These are phyloP conservation scores for Escarpia spicata DNA, from an alignment of 2,888 invertebrate species.

Conservation along the genomic window DNA sequence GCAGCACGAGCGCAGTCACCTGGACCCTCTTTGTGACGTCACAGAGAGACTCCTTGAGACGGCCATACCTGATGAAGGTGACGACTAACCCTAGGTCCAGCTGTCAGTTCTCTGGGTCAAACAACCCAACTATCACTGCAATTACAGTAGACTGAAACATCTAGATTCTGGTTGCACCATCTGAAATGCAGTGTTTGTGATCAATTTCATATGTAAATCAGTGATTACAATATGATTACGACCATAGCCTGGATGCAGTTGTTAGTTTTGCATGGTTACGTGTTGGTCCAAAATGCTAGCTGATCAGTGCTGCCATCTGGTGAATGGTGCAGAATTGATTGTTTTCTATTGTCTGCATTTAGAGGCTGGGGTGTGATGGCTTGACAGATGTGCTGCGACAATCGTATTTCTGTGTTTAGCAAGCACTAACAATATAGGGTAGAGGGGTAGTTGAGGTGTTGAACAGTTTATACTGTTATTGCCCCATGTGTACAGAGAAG, in stretches of 20 bases:
- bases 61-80: conserved; percentile 60
- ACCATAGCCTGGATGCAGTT: background rate
- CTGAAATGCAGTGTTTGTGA: background rate
- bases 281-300: background rate
- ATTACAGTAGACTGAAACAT: background rate
- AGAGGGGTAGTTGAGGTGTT: background rate
- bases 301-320: background rate
- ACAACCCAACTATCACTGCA: background rate
- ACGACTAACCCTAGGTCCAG: conserved; percentile 25
- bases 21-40: conserved; percentile 49
- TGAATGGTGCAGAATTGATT: background rate
- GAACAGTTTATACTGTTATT: background rate
- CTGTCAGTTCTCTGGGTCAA: background rate
- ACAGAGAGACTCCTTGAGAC: conserved; percentile 49
- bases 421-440: background rate
- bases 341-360: background rate
- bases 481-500: background rate
- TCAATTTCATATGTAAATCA: background rate
- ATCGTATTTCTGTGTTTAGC: background rate
- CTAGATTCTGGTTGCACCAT: background rate
- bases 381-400: no score
- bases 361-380: background rate
- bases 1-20: conserved; percentile 50
- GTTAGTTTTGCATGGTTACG: background rate
- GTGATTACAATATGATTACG: background rate